Percentiles rank a stretch among this genome's conserved stretches.
Conservation (phyloP, 1,140 invertebrate genomes). For the Drosophila ficusphila region DNA sequence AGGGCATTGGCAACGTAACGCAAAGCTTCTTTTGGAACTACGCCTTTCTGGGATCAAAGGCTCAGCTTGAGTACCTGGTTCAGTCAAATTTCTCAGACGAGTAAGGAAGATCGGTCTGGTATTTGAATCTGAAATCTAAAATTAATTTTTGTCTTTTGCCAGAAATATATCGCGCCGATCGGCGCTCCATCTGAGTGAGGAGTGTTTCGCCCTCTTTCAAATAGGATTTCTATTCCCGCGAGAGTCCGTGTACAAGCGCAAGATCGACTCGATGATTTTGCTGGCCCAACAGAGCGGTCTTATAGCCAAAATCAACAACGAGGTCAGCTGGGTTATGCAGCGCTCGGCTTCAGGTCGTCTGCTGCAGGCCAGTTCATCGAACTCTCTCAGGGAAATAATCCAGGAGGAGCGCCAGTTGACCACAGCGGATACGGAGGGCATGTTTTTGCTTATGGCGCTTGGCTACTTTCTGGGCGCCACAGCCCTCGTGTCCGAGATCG, state of each 20-base stretch:
- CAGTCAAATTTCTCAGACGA: constrained; percentile 88
- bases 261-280: constrained; percentile 86
- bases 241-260: constrained; percentile 86
- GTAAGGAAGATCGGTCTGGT: constrained; percentile 84
- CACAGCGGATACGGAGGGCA: constrained; percentile 90
- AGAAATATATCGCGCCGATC: constrained; percentile 86
- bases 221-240: constrained; percentile 87
- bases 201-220: constrained; percentile 89
- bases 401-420: constrained; percentile 88
- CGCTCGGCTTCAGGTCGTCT: constrained; percentile 86
- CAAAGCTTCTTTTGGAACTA: constrained; percentile 90
- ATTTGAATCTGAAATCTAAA: no score
- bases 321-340: constrained; percentile 89
- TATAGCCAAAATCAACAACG: constrained; percentile 87
- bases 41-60: constrained; percentile 89
- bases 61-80: constrained; percentile 88
- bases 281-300: constrained; percentile 88
- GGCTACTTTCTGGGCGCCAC: constrained; percentile 87
- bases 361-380: constrained; percentile 84
- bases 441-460: constrained; percentile 89
- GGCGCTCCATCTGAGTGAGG: constrained; percentile 88
- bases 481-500: constrained; percentile 86
- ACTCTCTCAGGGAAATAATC: constrained; percentile 71
- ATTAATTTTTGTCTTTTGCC: constrained; percentile 1
- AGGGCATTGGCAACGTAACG: constrained; percentile 89